A percentile compares a stretch with the other conserved stretches of the same genome.
These are phyloP conservation scores for Eupithecia tripunctaria DNA, from an alignment of 2,888 invertebrate genomes.

Conservation along the genomic window DNA sequence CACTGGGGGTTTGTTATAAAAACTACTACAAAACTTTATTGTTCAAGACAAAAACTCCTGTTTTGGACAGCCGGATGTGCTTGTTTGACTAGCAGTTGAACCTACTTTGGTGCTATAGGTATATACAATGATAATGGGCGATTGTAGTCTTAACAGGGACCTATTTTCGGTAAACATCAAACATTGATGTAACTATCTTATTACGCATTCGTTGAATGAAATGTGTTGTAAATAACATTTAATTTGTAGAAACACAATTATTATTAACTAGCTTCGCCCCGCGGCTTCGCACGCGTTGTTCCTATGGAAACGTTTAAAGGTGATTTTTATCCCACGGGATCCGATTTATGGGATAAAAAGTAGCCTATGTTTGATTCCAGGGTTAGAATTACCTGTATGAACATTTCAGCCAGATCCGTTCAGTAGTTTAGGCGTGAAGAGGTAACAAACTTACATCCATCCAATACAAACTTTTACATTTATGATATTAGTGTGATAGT, in stretches of 20 bases:
- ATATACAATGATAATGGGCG: conserved; percentile 23
- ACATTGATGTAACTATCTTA: conserved; percentile 12
- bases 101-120: conserved; percentile 17
- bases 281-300: no score
- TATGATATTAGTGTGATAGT: no score
- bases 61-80: conserved; percentile 37
- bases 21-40: conserved; percentile 25
- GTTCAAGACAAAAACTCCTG: conserved; percentile 34
- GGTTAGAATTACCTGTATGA: no score
- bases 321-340: no score
- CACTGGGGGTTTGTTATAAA: conserved; percentile 14
- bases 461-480: no score
- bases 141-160: conserved; percentile 34
- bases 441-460: no score
- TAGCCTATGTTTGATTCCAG: no score
- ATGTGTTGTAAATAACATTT: conserved; percentile 9
- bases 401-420: no score
- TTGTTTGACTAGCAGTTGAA: conserved; percentile 25
- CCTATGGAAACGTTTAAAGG: no score
- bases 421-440: no score
- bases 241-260: not conserved
- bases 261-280: no score
- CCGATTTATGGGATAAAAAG: no score
- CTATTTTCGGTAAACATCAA: conserved; percentile 34
- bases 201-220: conserved; percentile 7